Evolutionary conservation across 2,888 invertebrate species (phyloP).

Genomic region (Papilio demoleus): DNA sequence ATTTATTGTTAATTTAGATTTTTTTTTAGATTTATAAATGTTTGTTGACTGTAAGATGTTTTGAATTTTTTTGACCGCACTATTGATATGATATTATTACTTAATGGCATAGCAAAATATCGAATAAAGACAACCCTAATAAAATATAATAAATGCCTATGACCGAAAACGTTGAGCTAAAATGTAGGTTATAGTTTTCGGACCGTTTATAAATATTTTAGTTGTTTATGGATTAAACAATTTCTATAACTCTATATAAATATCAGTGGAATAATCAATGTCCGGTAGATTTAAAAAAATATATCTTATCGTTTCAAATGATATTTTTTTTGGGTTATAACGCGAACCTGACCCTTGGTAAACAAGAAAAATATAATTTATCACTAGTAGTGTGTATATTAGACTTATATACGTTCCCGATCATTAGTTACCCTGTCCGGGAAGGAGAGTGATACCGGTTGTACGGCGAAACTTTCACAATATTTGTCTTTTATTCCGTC

Average conservation of each 20-base stretch:
- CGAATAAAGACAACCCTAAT: constrained; percentile 10
- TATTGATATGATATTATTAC: neutral
- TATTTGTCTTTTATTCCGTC: constrained; percentile 22
- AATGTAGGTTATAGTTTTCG: neutral
- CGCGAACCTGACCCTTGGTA: neutral
- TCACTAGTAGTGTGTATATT: constrained; percentile 7
- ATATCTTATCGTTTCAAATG: too few relatives aligned
- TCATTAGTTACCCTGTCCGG: constrained; percentile 33
- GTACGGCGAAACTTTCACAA: constrained; percentile 14
- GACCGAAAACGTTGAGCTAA: constrained; percentile 2
- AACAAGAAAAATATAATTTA: constrained; percentile 1
- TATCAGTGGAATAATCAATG: too few relatives aligned
- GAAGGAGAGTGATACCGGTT: constrained; percentile 18
- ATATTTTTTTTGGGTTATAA: neutral
- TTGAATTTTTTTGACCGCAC: neutral
- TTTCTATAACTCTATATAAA: too few relatives aligned
- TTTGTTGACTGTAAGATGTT: neutral
- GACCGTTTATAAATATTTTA: neutral
- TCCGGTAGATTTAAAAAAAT: too few relatives aligned
- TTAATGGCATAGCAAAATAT: neutral
- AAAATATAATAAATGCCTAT: constrained; percentile 2
- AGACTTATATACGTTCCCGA: neutral
- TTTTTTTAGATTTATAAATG: neutral
- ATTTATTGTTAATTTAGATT: too few relatives aligned
- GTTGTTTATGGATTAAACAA: neutral